Conservation (phyloP, 2,888 invertebrate genomes). For the Drosophila borealis region DNA sequence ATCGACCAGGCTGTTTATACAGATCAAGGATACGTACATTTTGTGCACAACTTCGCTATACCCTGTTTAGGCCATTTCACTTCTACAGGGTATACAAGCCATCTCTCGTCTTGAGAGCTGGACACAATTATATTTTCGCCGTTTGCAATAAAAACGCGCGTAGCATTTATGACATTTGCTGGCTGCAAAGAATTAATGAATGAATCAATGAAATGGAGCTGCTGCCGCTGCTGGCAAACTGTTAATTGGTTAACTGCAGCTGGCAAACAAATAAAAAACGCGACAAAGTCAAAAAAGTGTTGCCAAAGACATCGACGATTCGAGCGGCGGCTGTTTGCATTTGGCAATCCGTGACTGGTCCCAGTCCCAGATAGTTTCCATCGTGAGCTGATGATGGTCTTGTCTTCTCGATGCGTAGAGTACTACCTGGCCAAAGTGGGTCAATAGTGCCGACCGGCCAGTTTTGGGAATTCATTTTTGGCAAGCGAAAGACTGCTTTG, state of each 20-base stretch:
- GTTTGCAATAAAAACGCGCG: slow-evolving; percentile 13
- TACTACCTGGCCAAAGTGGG: slow-evolving; percentile 6
- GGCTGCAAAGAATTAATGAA: slow-evolving; percentile 54
- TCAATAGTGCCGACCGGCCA: slow-evolving; percentile 10
- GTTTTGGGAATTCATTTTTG: not conserved
- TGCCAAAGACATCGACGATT: slow-evolving; percentile 37
- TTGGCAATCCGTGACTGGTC: slow-evolving; percentile 37
- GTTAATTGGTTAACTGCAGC: slow-evolving; percentile 29
- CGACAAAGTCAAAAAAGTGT: slow-evolving; percentile 43
- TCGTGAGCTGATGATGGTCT: slow-evolving; percentile 40
- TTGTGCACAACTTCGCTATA: not conserved
- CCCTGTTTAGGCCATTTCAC: not conserved
- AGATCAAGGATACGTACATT: no score
- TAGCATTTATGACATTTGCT: slow-evolving; percentile 19
- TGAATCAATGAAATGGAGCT: slow-evolving; percentile 55
- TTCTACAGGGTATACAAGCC: not conserved
- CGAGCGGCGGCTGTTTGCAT: slow-evolving; percentile 27
- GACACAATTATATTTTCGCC: slow-evolving; percentile 5
- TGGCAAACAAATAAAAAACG: slow-evolving; percentile 31
- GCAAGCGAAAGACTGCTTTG: not conserved
- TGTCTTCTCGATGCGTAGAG: slow-evolving; percentile 9
- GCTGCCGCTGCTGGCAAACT: slow-evolving; percentile 17
- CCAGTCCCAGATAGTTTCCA: slow-evolving; percentile 31
- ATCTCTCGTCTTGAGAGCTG: not conserved
- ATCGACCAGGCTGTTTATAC: no score